Conservation (phyloP, 2,888 invertebrate genomes). For the Hydropsyche betteni region DNA sequence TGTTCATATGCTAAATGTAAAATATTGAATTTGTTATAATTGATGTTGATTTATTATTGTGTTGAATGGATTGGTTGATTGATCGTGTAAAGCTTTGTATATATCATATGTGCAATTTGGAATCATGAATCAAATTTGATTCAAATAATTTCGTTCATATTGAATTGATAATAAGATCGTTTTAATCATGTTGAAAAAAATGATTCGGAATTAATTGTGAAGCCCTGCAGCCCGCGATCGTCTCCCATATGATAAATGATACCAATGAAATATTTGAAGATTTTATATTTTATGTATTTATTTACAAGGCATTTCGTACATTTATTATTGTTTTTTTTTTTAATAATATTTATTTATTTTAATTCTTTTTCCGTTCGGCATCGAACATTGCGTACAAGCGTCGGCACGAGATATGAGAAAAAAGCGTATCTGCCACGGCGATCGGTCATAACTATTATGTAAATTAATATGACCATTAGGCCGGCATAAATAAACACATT, state of each 20-base stretch:
- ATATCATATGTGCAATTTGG: too few relatives aligned
- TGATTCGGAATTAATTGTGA: too few relatives aligned
- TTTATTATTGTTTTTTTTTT: conserved; percentile 2
- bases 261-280: conserved; percentile 50
- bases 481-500: conserved; percentile 45
- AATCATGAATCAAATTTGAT: too few relatives aligned
- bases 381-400: conserved; percentile 6
- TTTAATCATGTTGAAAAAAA: too few relatives aligned
- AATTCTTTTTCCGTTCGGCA: neutral
- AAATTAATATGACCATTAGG: conserved; percentile 51
- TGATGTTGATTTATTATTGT: too few relatives aligned
- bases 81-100: too few relatives aligned
- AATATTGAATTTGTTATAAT: too few relatives aligned
- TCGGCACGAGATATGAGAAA: conserved; percentile 26
- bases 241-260: conserved; percentile 48
- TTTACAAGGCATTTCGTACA: conserved; percentile 43
- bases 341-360: conserved; percentile 8
- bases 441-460: conserved; percentile 50
- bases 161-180: too few relatives aligned
- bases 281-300: conserved; percentile 49
- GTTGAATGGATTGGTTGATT: too few relatives aligned
- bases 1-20: too few relatives aligned
- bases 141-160: too few relatives aligned
- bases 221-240: neutral
- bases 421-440: conserved; percentile 45